These are phyloP conservation scores for Sacculina carcini DNA, from an alignment of 2,888 invertebrate species.

Conservation along the genomic window DNA sequence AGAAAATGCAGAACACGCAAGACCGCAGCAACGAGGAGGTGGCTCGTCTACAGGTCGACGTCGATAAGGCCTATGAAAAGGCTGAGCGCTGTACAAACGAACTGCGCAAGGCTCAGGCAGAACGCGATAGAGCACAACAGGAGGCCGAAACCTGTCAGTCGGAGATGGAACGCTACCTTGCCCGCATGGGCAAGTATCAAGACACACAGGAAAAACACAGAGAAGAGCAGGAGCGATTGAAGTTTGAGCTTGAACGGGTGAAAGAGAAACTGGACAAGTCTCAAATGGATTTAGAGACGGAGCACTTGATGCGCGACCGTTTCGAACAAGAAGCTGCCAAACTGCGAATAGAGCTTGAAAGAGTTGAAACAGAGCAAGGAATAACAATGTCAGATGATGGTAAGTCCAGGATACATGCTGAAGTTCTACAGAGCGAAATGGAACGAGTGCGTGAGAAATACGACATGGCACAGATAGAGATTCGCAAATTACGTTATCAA, in stretches of 20 bases:
- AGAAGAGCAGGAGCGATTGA: constrained; percentile 29
- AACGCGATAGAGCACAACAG: constrained; percentile 37
- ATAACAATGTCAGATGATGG: constrained; percentile 29
- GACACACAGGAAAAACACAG: constrained; percentile 30
- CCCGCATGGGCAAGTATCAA: constrained; percentile 46
- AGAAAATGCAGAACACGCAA: constrained; percentile 54
- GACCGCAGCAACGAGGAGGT: constrained; percentile 76
- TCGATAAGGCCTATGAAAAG: constrained; percentile 72
- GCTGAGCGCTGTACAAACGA: constrained; percentile 61
- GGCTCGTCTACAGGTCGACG: constrained; percentile 58
- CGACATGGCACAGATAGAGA: constrained; percentile 23
- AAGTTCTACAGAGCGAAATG: constrained; percentile 35
- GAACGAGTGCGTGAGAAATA: constrained; percentile 33
- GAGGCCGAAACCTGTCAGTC: constrained; percentile 52
- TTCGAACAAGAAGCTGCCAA: constrained; percentile 36
- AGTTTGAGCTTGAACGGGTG: constrained; percentile 12
- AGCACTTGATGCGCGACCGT: constrained; percentile 29
- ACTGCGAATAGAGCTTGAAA: constrained; percentile 40
- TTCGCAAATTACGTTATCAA: constrained; percentile 46
- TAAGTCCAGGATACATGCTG: constrained; percentile 21
- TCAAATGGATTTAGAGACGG: constrained; percentile 44
- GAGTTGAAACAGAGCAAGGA: constrained; percentile 30
- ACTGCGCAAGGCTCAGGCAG: constrained; percentile 48
- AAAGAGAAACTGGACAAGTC: constrained; percentile 37
- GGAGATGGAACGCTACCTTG: constrained; percentile 43